A percentile compares a stretch with the other conserved stretches of the same genome.
Evolutionary conservation across 2,113 vertebrate genomes (phyloP).

Genomic region (Sander vitreus): DNA sequence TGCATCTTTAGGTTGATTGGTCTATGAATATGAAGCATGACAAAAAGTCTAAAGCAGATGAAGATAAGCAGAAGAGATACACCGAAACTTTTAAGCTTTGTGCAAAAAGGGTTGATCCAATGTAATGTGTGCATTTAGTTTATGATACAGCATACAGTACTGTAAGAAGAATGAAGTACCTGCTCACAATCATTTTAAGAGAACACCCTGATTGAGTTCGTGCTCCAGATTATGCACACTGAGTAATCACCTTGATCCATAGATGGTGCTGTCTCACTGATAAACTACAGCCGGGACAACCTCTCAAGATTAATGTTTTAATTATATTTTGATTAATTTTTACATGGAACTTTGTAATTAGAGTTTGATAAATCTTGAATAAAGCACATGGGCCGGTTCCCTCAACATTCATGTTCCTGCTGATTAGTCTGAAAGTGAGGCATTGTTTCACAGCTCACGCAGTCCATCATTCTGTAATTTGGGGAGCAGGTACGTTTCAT

Average conservation of each 20-base stretch:
- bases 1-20: too few relatives aligned
- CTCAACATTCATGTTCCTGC: slow-evolving; percentile 35
- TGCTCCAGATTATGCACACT: not conserved
- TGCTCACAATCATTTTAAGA: not conserved
- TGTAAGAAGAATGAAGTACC: not conserved
- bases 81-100: too few relatives aligned
- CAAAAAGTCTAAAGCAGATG: too few relatives aligned
- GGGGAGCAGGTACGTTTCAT: not conserved
- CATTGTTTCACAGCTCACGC: slow-evolving; percentile 4
- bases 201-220: not conserved
- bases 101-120: not conserved
- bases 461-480: slow-evolving; percentile 21
- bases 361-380: slow-evolving; percentile 64
- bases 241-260: slow-evolving; percentile 24
- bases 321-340: slow-evolving; percentile 69
- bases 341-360: slow-evolving; percentile 59
- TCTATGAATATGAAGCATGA: too few relatives aligned
- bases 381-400: slow-evolving; percentile 41
- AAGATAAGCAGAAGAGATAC: too few relatives aligned
- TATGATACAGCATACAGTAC: not conserved
- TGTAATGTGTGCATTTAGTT: too few relatives aligned
- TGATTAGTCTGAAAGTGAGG: slow-evolving; percentile 39
- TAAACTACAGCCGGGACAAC: slow-evolving; percentile 18
- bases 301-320: slow-evolving; percentile 63
- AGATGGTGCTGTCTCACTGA: slow-evolving; percentile 43